Evolutionary conservation across 1,140 invertebrate genomes (phyloP), one percentile per base, ranked within the genome.

Genomic region (Leptoteleia sp.): DNA sequence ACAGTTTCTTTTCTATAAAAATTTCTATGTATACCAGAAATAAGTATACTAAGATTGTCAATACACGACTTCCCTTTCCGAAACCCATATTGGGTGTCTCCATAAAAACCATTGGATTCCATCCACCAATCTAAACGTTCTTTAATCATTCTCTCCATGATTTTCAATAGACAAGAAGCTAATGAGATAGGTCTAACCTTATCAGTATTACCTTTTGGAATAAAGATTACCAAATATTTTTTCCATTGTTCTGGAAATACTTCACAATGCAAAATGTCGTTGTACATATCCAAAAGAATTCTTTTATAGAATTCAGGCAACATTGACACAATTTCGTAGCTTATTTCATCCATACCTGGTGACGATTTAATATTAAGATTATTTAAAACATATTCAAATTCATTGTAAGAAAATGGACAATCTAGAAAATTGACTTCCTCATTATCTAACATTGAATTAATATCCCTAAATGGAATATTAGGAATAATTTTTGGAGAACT

Each of bases 191-290:
- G 27, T 29, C 27, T 29, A 4, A 29, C 27, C 8, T 29, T 29
- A 7, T 29, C 27, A 6, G 3, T 29, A 7, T 29, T 29, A 7
- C 3, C 3, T 7, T 29, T 29, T 4, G 27, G 27, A 29, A 29
- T 81, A 47, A 80, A 80, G 8, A 79, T 67, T 9, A 75, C 47
- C 6, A 77, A 27, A 37, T 76, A 76, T 7, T 29, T 29, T 4
- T 29, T 29, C 27, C 27, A 29, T 8, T 29, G 27, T 1, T 29
- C 27, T 4, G 27, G 27, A 52, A 79, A 82, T 1, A 17, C 7
- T 5, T 29, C 11, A 8, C 33, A 6, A 1, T 16, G 9, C 5
- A 57, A 80, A 35, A 80, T 55, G n/a, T 80, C 64, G 48, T 82
- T 82, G 19, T 54, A 70, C 13, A 82, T 15, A 9, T 80, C 62